Conservation (phyloP, 2,113 vertebrate species). For the Cyphomyrus plagiostoma region DNA sequence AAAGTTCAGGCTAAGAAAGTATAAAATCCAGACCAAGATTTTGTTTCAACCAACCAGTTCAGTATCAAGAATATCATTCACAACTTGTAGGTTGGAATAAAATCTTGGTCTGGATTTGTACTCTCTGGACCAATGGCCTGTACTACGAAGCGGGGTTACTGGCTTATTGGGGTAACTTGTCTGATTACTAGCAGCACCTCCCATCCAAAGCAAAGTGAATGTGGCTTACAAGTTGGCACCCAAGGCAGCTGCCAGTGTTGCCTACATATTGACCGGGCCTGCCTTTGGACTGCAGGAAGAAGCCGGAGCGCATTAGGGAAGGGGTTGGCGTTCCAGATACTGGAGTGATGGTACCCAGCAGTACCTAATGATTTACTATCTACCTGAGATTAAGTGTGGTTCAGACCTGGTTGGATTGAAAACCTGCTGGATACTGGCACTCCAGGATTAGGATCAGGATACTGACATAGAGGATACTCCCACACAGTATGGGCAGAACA, state of each 20-base stretch:
- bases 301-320: neutral
- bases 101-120: no score
- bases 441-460: neutral
- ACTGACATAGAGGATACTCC: neutral
- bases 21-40: no score
- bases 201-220: neutral
- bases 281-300: neutral
- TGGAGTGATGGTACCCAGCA: neutral
- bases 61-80: no score
- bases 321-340: neutral
- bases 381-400: no score
- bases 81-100: no score
- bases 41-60: no score
- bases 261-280: neutral
- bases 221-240: neutral
- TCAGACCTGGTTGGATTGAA: no score
- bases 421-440: neutral
- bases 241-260: neutral
- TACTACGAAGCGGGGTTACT: no score
- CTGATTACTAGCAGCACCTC: neutral
- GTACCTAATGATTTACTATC: neutral
- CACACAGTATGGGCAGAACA: neutral
- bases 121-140: no score
- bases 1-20: no score
- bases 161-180: no score